Conservation (phyloP, 2,113 vertebrate genomes). For the Nothoprocta pentlandii region DNA sequence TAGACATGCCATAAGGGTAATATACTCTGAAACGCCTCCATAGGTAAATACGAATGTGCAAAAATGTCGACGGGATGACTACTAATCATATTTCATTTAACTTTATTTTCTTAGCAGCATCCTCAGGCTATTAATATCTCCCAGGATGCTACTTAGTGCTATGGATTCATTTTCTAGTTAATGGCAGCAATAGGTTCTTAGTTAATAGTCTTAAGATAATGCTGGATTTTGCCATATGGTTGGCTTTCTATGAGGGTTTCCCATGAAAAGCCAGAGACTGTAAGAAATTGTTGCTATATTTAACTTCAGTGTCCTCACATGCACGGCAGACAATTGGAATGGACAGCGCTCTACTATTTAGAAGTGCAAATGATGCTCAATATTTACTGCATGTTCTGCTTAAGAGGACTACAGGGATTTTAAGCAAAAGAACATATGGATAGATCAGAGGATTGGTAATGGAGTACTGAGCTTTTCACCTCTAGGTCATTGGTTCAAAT, state of each 20-base stretch:
- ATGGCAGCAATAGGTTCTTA: constrained; percentile 3
- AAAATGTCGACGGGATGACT: constrained; percentile 13
- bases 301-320: constrained; percentile 39
- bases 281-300: constrained; percentile 68
- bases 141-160: constrained; percentile 3
- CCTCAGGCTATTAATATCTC: constrained; percentile 40
- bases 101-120: constrained; percentile 41
- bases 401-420: constrained; percentile 19
- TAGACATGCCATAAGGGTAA: not conserved
- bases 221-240: constrained; percentile 52
- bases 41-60: not conserved
- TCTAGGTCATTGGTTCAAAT: constrained; percentile 32
- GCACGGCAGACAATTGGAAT: constrained; percentile 16
- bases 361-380: not conserved
- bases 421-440: constrained; percentile 24
- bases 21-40: not conserved
- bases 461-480: constrained; percentile 28
- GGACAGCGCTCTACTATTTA: constrained; percentile 2
- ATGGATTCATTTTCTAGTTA: constrained; percentile 29
- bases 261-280: constrained; percentile 30
- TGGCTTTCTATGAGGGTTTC: constrained; percentile 36
- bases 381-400: not conserved
- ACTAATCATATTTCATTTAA: constrained; percentile 43
- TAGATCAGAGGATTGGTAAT: constrained; percentile 32
- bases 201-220: constrained; percentile 58